A percentile compares a stretch with the other conserved stretches of the same genome.
Conservation (phyloP, 1,140 invertebrate genomes). For the Zophobas atratus region DNA sequence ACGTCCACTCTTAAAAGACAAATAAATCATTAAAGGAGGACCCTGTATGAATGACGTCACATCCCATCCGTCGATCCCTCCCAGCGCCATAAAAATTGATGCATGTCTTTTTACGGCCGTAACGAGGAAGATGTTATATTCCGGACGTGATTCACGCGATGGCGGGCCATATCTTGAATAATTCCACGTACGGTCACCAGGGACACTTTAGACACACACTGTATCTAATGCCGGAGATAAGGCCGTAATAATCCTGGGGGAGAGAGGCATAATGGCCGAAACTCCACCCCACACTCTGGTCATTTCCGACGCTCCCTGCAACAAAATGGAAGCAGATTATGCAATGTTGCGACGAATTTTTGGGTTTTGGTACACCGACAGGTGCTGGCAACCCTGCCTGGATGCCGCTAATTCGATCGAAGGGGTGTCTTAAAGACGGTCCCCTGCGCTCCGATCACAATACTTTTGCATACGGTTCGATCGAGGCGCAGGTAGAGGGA, state of each 20-base stretch:
- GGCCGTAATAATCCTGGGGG: conserved; percentile 46
- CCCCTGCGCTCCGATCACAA: conserved; percentile 12
- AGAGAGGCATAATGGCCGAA: conserved; percentile 29
- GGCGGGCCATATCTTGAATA: conserved; percentile 45
- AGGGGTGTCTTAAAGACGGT: not conserved
- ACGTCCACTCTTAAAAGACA: too few species aligned
- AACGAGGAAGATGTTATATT: conserved; percentile 39
- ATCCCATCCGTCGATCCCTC: conserved; percentile 13
- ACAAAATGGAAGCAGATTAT: conserved; percentile 24
- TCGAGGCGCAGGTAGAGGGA: conserved; percentile 36
- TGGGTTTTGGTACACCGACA: not conserved
- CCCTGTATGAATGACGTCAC: conserved; percentile 31
- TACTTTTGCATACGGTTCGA: conserved; percentile 41
- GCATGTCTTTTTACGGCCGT: conserved; percentile 42
- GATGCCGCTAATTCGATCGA: too few species aligned
- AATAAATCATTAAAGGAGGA: conserved; percentile 18
- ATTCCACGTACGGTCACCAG: conserved; percentile 47
- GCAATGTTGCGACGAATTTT: not conserved
- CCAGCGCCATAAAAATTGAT: conserved; percentile 42
- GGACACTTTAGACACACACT: conserved; percentile 44
- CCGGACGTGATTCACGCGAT: conserved; percentile 46
- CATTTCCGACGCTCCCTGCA: conserved; percentile 25
- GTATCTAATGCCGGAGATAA: conserved; percentile 46
- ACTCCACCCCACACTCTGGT: conserved; percentile 42
- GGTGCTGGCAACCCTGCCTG: too few species aligned